phyloP scores from a whole-genome alignment of 1,140 invertebrate genomes.

The Zaprionus africanus region DNA sequence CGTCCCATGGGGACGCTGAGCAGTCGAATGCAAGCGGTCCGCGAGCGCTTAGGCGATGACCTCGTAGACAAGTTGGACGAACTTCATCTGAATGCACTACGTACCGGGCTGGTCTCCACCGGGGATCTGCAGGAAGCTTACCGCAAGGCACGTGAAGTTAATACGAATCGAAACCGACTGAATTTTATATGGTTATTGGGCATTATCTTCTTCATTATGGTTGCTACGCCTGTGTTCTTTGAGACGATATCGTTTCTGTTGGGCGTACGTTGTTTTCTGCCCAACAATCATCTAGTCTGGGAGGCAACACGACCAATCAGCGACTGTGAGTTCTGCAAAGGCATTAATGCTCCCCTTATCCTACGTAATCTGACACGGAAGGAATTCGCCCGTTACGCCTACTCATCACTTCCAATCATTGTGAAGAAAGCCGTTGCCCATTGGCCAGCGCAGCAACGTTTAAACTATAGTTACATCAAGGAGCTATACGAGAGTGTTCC shows the following conservation, averaged over 20 bases:
- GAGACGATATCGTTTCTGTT: slow-evolving; percentile 81
- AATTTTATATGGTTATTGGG: slow-evolving; percentile 75
- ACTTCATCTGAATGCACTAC: slow-evolving; percentile 67
- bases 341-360: slow-evolving; percentile 87
- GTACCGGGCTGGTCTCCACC: slow-evolving; percentile 70
- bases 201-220: slow-evolving; percentile 77
- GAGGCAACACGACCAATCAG: slow-evolving; percentile 93
- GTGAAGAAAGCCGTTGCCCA: slow-evolving; percentile 90
- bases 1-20: slow-evolving; percentile 64
- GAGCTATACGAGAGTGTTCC: slow-evolving; percentile 88
- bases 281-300: slow-evolving; percentile 93
- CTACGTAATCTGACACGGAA: slow-evolving; percentile 88
- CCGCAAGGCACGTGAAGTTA: slow-evolving; percentile 66
- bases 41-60: slow-evolving; percentile 67
- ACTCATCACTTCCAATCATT: slow-evolving; percentile 92
- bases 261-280: slow-evolving; percentile 89
- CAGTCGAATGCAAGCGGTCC: slow-evolving; percentile 54
- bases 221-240: slow-evolving; percentile 76
- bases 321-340: slow-evolving; percentile 89
- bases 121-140: slow-evolving; percentile 75
- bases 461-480: slow-evolving; percentile 91
- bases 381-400: slow-evolving; percentile 89
- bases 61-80: slow-evolving; percentile 65
- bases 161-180: slow-evolving; percentile 59
- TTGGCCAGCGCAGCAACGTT: slow-evolving; percentile 91